phyloP scores from a whole-genome alignment of 1,140 invertebrate species.

The Macrobrachium nipponense region DNA sequence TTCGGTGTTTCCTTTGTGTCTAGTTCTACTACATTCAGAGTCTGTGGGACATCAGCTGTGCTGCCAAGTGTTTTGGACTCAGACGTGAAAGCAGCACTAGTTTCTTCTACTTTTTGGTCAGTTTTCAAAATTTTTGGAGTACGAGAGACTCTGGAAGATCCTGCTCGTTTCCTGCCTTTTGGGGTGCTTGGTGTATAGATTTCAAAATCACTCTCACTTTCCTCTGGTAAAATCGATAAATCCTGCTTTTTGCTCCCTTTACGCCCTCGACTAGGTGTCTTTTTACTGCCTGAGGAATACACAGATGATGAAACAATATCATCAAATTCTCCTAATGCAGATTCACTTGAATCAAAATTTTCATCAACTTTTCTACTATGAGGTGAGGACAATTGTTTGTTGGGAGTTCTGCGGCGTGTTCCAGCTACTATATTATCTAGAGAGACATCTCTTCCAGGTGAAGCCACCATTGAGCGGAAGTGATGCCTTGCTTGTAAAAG shows the following conservation, averaged over 20 bases:
- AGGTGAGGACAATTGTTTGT: conserved; percentile 32
- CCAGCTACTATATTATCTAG: conserved; percentile 62
- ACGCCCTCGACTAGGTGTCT: not conserved
- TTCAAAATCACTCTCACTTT: conserved; percentile 30
- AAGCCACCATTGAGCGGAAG: conserved; percentile 58
- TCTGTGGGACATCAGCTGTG: not conserved
- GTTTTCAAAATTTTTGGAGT: conserved; percentile 15
- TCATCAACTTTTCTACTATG: conserved; percentile 53
- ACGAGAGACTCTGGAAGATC: conserved; percentile 21
- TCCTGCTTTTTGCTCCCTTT: conserved; percentile 14
- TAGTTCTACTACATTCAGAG: not conserved
- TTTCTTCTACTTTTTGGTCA: not conserved
- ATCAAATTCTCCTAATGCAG: conserved; percentile 36
- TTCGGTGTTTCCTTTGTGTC: not conserved
- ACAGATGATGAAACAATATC: not conserved
- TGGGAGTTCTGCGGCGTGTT: conserved; percentile 42
- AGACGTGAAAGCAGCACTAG: not conserved
- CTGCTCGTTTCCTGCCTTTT: conserved; percentile 15
- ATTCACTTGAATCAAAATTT: conserved; percentile 54
- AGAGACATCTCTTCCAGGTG: conserved; percentile 58
- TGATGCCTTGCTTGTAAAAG: conserved; percentile 49
- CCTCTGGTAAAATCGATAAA: conserved; percentile 28
- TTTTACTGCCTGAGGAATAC: not conserved
- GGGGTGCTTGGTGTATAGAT: conserved; percentile 6
- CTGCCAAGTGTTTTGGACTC: not conserved